Evolutionary conservation across 2,888 invertebrate species (phyloP).

Genomic region (Acanthococcus lagerstroemiae): DNA sequence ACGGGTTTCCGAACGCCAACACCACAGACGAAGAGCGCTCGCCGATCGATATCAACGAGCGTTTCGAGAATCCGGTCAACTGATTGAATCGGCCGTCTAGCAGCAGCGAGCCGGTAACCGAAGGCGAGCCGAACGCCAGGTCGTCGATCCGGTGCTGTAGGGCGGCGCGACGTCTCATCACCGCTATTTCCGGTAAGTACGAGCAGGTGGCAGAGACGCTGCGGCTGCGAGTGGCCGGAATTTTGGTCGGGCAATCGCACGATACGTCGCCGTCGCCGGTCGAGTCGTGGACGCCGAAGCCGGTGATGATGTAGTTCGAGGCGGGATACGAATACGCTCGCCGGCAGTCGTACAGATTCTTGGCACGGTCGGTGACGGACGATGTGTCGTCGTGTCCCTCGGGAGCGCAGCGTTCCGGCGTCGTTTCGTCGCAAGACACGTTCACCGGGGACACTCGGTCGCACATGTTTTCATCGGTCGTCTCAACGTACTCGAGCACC

Average conservation of each 20-base stretch:
- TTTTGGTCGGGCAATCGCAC: background rate
- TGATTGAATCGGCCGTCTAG: background rate
- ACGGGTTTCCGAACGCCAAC: conserved; percentile 4
- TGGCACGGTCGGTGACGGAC: background rate
- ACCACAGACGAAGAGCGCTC: conserved; percentile 14
- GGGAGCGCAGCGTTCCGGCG: background rate
- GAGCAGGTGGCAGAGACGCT: conserved; percentile 17
- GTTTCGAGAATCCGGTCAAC: background rate
- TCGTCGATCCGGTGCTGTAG: background rate
- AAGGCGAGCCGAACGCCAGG: background rate
- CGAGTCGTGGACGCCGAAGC: background rate
- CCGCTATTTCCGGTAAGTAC: conserved; percentile 15
- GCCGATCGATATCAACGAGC: background rate
- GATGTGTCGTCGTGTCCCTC: background rate
- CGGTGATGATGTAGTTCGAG: conserved; percentile 8
- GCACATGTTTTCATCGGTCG: background rate
- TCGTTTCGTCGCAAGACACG: background rate
- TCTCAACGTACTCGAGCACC: background rate
- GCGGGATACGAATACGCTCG: conserved; percentile 20
- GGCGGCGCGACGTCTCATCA: background rate
- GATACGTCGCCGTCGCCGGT: background rate
- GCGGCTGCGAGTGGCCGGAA: conserved; percentile 7
- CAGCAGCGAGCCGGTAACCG: background rate
- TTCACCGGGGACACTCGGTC: background rate
- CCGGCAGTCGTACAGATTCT: conserved; percentile 5